A percentile compares a stretch with the other conserved stretches of the same genome.
Conservation (phyloP, 2,797 vertebrate genomes). For the Coendou prehensilis region DNA sequence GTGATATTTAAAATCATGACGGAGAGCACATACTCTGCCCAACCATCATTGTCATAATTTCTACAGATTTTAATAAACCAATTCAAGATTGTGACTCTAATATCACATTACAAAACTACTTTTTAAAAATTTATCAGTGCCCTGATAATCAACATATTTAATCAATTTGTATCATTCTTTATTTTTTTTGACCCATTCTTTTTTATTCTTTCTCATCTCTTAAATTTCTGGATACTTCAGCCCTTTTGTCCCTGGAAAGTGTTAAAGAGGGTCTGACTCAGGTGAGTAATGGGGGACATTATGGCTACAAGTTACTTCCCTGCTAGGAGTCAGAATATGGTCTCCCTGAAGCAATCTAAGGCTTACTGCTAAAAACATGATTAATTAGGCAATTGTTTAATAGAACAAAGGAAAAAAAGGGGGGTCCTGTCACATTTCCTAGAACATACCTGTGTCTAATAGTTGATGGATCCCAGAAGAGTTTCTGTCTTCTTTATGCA, state of each 20-base stretch:
- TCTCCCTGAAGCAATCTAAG: neutral
- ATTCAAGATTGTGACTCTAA: neutral
- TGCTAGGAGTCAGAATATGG: neutral
- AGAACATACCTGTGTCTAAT: neutral
- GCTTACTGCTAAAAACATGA: neutral
- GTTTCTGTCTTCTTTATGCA: neutral
- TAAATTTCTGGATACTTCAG: neutral
- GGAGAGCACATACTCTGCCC: neutral
- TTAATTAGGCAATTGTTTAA: neutral
- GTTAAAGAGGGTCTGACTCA: neutral
- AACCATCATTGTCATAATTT: neutral
- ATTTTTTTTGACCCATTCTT: neutral
- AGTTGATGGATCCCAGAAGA: neutral
- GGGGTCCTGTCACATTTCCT: neutral
- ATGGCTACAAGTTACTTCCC: neutral
- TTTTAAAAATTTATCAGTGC: neutral
- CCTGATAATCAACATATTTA: neutral
- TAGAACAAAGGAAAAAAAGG: neutral
- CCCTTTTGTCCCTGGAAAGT: neutral
- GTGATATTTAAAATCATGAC: neutral
- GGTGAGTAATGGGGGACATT: neutral
- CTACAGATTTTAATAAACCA: neutral
- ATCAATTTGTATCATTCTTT: neutral
- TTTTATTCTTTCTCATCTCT: neutral
- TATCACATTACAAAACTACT: neutral